Percentiles rank a stretch among this genome's conserved stretches.
phyloP scores from a whole-genome alignment of 1,140 invertebrate genomes.

The Drosophila gunungcola region DNA sequence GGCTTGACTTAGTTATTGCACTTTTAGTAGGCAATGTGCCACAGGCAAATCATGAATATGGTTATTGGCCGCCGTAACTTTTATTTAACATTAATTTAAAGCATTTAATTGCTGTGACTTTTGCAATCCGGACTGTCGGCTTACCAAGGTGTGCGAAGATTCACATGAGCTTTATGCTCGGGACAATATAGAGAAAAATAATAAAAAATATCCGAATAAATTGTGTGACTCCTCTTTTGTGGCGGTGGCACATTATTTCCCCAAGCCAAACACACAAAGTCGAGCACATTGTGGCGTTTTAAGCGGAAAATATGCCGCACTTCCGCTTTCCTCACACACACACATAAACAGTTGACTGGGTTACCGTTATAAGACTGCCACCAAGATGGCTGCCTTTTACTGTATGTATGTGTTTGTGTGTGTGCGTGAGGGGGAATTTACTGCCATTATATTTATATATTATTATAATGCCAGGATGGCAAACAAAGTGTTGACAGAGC shows the following conservation, averaged over 20 bases:
- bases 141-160: conserved; percentile 55
- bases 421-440: conserved; percentile 14
- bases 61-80: conserved; percentile 29
- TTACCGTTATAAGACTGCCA: conserved; percentile 53
- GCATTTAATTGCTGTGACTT: conserved; percentile 46
- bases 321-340: conserved; percentile 45
- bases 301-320: conserved; percentile 78
- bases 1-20: not conserved
- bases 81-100: conserved; percentile 38
- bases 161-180: conserved; percentile 56
- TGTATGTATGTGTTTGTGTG: not conserved
- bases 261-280: conserved; percentile 10
- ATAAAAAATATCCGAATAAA: conserved; percentile 64
- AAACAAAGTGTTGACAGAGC: conserved; percentile 47
- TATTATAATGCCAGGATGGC: conserved; percentile 40
- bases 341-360: conserved; percentile 53
- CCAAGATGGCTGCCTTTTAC: conserved; percentile 47
- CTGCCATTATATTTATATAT: conserved; percentile 63
- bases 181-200: conserved; percentile 66
- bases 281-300: conserved; percentile 74
- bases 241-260: conserved; percentile 9
- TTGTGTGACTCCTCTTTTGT: conserved; percentile 42
- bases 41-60: conserved; percentile 24
- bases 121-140: conserved; percentile 8
- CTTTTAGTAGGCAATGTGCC: conserved; percentile 14